A percentile compares a stretch with the other conserved stretches of the same genome.
Conservation (phyloP, 2,113 vertebrate species). For the Pontoporia blainvillei region DNA sequence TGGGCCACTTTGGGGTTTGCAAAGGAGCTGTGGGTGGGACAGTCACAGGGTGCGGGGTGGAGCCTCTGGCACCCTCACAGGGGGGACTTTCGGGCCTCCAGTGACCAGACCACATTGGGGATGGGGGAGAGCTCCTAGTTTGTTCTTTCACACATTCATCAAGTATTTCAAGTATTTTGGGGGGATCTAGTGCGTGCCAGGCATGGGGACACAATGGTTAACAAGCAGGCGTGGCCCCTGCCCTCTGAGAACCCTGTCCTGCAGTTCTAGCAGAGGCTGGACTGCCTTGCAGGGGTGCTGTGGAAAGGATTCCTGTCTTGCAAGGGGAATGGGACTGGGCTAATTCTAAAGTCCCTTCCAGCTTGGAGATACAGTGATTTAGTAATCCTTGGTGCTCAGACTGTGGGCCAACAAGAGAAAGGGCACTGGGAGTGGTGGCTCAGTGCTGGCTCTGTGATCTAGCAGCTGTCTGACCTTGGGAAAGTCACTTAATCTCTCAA, state of each 20-base stretch:
- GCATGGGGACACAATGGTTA: fast-evolving
- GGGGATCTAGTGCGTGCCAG: no score
- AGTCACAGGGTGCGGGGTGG: fast-evolving
- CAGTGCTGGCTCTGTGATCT: fast-evolving
- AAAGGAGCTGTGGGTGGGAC: background rate
- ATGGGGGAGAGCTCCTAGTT: background rate
- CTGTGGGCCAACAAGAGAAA: fast-evolving
- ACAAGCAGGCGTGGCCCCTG: fast-evolving
- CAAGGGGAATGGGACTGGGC: fast-evolving
- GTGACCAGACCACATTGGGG: no score
- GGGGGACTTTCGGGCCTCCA: background rate
- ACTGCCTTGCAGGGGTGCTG: fast-evolving
- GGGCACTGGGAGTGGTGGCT: background rate
- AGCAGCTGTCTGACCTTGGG: background rate
- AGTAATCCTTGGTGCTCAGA: background rate
- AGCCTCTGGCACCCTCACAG: background rate
- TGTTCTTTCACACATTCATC: no score
- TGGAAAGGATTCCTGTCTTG: background rate
- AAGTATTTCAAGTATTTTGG: background rate
- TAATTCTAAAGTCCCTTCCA: background rate
- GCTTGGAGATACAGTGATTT: no score
- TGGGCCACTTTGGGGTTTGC: background rate
- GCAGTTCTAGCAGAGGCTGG: background rate
- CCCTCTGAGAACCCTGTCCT: background rate
- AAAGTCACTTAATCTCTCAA: background rate